These are phyloP conservation scores for Dascyllus trimaculatus DNA, from an alignment of 2,113 vertebrate species.

Conservation along the genomic window DNA sequence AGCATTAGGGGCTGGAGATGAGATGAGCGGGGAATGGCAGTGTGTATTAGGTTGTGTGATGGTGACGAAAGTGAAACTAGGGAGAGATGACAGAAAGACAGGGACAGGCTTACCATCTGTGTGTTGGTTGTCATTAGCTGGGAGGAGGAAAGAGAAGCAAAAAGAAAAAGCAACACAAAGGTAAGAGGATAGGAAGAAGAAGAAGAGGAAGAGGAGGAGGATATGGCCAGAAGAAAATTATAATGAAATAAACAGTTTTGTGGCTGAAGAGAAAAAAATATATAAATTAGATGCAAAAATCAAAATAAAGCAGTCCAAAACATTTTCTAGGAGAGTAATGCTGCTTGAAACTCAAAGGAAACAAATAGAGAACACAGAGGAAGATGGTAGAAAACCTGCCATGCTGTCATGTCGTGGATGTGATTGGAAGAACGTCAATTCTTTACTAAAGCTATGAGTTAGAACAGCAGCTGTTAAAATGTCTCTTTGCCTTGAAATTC, in stretches of 20 bases:
- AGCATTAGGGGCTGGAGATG: slow-evolving; percentile 28
- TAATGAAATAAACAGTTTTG: slow-evolving; percentile 53
- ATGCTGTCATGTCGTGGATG: slow-evolving; percentile 56
- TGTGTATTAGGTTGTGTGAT: slow-evolving; percentile 23
- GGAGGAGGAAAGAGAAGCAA: slow-evolving; percentile 92
- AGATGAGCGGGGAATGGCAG: slow-evolving; percentile 19
- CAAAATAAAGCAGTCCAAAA: slow-evolving; percentile 62
- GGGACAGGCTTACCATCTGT: slow-evolving; percentile 95
- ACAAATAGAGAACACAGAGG: slow-evolving; percentile 80
- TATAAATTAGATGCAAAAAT: slow-evolving; percentile 10
- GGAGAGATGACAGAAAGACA: slow-evolving; percentile 77
- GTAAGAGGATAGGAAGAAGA: slow-evolving; percentile 87
- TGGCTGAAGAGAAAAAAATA: slow-evolving; percentile 30
- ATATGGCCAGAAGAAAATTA: slow-evolving; percentile 76
- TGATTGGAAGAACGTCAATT: slow-evolving; percentile 29
- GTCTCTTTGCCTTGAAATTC: no score
- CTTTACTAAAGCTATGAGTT: no score
- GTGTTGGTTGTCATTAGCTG: slow-evolving; percentile 98
- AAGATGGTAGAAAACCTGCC: slow-evolving; percentile 73
- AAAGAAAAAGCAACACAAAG: slow-evolving; percentile 88
- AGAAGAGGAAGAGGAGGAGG: slow-evolving; percentile 78
- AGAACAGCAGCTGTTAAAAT: neutral
- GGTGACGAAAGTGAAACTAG: slow-evolving; percentile 63
- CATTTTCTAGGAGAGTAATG: slow-evolving; percentile 56
- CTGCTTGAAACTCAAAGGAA: slow-evolving; percentile 77